A percentile compares a stretch with the other conserved stretches of the same genome.
Evolutionary conservation across 2,888 invertebrate genomes (phyloP).

Genomic region (Cerceris ruficornis): DNA sequence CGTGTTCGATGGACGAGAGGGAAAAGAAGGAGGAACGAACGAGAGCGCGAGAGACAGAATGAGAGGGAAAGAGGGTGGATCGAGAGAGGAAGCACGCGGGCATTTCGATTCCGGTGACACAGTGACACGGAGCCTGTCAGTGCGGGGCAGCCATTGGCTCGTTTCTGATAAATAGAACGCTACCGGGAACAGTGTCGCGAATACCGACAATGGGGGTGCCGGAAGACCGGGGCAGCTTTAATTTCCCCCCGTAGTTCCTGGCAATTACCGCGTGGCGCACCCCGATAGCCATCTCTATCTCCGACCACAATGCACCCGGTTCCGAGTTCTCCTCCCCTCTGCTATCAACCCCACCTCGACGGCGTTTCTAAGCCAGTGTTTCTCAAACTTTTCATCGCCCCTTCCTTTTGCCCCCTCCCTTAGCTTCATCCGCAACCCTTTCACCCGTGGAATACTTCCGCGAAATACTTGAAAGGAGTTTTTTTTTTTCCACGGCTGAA

Average conservation of each 20-base stretch:
- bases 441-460: background rate
- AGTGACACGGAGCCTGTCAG: conserved; percentile 77
- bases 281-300: conserved; percentile 79
- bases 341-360: conserved; percentile 44
- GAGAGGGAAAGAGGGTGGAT: conserved; percentile 9
- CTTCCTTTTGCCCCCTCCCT: too few species aligned
- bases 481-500: background rate
- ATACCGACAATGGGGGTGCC: conserved; percentile 72
- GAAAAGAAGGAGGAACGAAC: conserved; percentile 15
- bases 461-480: background rate
- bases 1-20: conserved; percentile 10
- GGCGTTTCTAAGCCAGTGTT: conserved; percentile 52
- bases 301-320: conserved; percentile 74
- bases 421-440: conserved; percentile 9
- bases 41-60: conserved; percentile 2
- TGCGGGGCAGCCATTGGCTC: conserved; percentile 70
- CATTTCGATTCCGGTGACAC: conserved; percentile 77
- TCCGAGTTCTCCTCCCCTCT: conserved; percentile 46
- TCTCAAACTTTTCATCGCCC: conserved; percentile 31
- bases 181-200: conserved; percentile 74
- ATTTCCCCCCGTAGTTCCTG: conserved; percentile 80
- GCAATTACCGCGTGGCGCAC: conserved; percentile 79
- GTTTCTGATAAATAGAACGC: conserved; percentile 77
- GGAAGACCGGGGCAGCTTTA: conserved; percentile 80
- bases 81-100: conserved; percentile 29